Evolutionary conservation across 2,113 vertebrate genomes (phyloP).

Genomic region (human (Homo sapiens)): GRCh38 chr14:70065501-70066000

Average conservation of each 20-base stretch:
- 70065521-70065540: not conserved
- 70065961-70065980: not conserved
- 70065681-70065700: not conserved
- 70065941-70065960: not conserved
- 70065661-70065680: not conserved
- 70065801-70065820: not conserved
- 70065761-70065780: not conserved
- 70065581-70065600: not conserved
- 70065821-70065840: not conserved
- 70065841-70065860: constrained; percentile 26
- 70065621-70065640: not conserved
- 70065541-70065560: not conserved
- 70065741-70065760: not conserved
- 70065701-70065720: not conserved
- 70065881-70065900: not conserved
- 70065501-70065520: not conserved
- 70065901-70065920: not conserved
- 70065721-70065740: not conserved
- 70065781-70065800: constrained; percentile 1
- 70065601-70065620: not conserved
- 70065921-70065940: not conserved
- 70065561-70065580: not conserved
- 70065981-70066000: not conserved
- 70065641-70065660: not conserved
- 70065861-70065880: not conserved